Evolutionary conservation across 2,888 invertebrate genomes (phyloP), one percentile per base, ranked within the genome.

Genomic region (Rutpela maculata): DNA sequence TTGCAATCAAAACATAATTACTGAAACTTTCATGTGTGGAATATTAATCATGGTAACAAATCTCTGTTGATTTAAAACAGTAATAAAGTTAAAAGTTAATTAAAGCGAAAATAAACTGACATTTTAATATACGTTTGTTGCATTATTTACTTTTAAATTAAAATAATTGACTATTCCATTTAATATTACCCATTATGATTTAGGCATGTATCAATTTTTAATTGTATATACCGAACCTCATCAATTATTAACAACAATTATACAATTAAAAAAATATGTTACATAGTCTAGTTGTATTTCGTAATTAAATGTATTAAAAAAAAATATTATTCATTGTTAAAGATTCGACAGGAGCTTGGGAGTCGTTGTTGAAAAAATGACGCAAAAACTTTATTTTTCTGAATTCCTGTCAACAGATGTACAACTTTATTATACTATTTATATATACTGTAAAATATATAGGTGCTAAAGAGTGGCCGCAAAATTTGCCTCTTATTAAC

Each of bases 51-150:
- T 19, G 43, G 43, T 43, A 17, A 35, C 18, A 65, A 38, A 65
- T 43, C 63, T 65, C 38, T 69, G 69, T 69, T 69, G 69, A 69
- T 69, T 69, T 57, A 35, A 57, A 59, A 12, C 38, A 35, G 35
- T 59, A 69, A 69, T 69, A 69, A 69, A 69, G 19, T 26, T 31
- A 35, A 69, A 69, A 57, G 35, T 57, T 59, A 69, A 69, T 69
- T 69, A 56, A 57, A 59, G 18, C 31, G 15, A 57, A 59, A 57
- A 15, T 66, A 66, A 66, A 66, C 38, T 18, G 6, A 6, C 19
- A 22, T 43, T 38, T 38, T 31, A 65, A 66, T 66, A 19, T 50
- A n/a, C 50, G 3, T 3, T 43, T 43, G 43, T 12, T 50, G 50
- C n/a, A n/a, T n/a, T 15, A 50, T 50, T 50, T 50, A 50, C n/a